These are phyloP conservation scores for Phalacrocorax pelagicus DNA, from an alignment of 2,113 vertebrate species.

Conservation along the genomic window DNA sequence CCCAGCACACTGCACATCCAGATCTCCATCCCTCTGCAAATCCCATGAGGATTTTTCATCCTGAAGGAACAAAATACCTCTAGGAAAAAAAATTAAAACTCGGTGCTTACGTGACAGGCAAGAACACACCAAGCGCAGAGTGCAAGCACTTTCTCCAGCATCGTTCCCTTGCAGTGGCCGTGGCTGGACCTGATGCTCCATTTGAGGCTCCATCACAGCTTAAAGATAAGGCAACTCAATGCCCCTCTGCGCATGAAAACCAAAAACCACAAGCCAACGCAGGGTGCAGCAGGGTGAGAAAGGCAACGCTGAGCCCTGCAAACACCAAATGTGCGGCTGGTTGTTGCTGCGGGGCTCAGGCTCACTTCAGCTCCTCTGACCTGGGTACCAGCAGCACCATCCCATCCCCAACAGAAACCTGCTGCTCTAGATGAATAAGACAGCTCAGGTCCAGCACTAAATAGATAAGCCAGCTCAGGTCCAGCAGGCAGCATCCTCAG, in stretches of 20 bases:
- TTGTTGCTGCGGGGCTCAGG: not conserved
- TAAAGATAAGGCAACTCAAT: not conserved
- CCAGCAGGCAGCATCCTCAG: not conserved
- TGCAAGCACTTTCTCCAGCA: rapidly evolving
- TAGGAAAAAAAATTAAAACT: not conserved
- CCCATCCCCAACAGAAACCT: not conserved
- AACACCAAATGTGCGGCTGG: not conserved
- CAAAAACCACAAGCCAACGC: not conserved
- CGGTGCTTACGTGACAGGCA: not conserved
- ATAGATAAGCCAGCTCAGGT: not conserved
- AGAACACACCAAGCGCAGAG: not conserved
- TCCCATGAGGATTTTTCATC: not conserved
- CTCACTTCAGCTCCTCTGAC: not conserved
- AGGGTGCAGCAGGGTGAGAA: not conserved
- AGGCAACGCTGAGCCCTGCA: not conserved
- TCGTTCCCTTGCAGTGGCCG: not conserved
- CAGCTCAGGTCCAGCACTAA: not conserved
- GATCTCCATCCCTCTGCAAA: not conserved
- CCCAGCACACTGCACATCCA: not conserved
- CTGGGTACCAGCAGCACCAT: not conserved
- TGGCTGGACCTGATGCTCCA: not conserved
- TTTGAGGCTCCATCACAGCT: not conserved
- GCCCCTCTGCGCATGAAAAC: not conserved
- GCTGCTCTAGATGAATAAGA: not conserved
- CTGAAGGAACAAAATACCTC: not conserved